These are phyloP conservation scores for Zeugodacus cucurbitae DNA, from an alignment of 1,140 invertebrate species.

Conservation along the genomic window DNA sequence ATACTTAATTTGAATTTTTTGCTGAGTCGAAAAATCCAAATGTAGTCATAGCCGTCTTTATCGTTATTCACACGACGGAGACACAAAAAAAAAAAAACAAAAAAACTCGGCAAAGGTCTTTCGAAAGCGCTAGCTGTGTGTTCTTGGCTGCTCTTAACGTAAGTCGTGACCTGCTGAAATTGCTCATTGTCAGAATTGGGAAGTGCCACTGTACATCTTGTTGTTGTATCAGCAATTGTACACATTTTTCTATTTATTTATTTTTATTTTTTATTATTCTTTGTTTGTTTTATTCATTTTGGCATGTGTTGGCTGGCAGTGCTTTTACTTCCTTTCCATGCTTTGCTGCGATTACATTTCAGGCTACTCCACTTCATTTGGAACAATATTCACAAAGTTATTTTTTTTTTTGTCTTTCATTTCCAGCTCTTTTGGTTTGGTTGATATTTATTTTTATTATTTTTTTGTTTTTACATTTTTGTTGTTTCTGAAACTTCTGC, in stretches of 20 bases:
- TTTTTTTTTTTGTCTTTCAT: background rate
- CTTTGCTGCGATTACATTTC: background rate
- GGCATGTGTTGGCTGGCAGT: background rate
- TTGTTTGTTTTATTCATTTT: background rate
- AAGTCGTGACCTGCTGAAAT: conserved; percentile 20
- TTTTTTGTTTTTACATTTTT: background rate
- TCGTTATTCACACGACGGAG: background rate
- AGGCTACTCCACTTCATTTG: background rate
- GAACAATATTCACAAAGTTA: background rate
- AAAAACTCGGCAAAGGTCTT: background rate
- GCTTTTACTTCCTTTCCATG: background rate
- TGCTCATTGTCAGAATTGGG: background rate
- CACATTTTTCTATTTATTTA: background rate
- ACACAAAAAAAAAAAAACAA: background rate
- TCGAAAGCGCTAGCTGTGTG: background rate
- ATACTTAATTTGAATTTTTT: conserved; percentile 4
- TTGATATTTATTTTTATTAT: background rate
- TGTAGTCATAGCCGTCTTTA: background rate
- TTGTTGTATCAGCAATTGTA: background rate
- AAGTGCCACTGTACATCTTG: background rate
- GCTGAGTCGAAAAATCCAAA: background rate
- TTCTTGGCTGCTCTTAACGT: background rate
- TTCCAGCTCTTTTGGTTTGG: background rate
- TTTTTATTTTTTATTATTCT: background rate
- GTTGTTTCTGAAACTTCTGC: background rate